These are phyloP conservation scores for Drosophila nigritarsus DNA, from an alignment of 2,888 invertebrate genomes.

Conservation along the genomic window DNA sequence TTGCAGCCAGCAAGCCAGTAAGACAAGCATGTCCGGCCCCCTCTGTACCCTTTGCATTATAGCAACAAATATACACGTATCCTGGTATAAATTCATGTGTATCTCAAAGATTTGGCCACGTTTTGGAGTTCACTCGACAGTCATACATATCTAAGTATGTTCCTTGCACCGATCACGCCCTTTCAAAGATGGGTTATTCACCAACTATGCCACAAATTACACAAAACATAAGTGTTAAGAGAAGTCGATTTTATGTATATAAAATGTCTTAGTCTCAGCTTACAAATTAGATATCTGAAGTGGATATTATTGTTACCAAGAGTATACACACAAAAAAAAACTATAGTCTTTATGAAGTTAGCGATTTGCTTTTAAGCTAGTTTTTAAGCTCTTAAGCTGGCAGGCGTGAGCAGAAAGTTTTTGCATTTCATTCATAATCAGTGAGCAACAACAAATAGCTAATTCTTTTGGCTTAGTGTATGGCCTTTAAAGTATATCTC, in stretches of 20 bases:
- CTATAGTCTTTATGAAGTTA: not conserved
- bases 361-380: not conserved
- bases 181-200: not conserved
- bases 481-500: not conserved
- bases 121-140: not conserved
- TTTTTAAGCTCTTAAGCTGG: not conserved
- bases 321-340: not conserved
- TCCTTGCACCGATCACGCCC: not conserved
- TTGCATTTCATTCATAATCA: not conserved
- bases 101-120: not conserved
- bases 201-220: not conserved
- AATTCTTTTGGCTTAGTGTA: not conserved
- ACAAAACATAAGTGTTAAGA: not conserved
- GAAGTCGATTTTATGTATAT: not conserved
- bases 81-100: not conserved
- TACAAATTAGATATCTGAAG: not conserved
- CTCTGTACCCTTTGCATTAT: not conserved
- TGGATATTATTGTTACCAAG: not conserved
- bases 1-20: conserved; percentile 27
- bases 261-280: not conserved
- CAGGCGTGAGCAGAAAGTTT: not conserved
- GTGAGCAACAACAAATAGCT: not conserved
- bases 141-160: not conserved
- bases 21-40: conserved; percentile 35
- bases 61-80: not conserved